Evolutionary conservation across 1,140 invertebrate genomes (phyloP), one percentile per base, ranked within the genome.

Genomic region (Drosophila sulfurigaster): DNA sequence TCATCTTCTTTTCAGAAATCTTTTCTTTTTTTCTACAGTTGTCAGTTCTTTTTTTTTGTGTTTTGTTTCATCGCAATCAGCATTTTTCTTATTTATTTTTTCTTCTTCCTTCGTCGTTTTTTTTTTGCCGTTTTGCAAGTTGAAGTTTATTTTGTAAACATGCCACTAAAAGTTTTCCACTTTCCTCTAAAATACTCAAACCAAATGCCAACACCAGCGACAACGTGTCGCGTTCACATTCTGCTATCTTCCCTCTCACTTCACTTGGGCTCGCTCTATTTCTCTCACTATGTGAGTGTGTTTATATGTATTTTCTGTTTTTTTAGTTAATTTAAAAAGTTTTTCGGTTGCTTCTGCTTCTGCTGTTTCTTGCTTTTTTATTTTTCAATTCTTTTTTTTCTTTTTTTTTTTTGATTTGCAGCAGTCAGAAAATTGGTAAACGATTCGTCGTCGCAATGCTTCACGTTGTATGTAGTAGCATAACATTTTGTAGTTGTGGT

Each of bases 311-410:
- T 51, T 30, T 70, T 20, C 43, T 75, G 52, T 79, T 88, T 83
- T 81, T 83, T 89, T 89, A 89, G 81, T 89, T 89, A 89, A 89
- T 89, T 89, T 90, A 89, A 89, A 89, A 89, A 89, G 85, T 89
- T 89, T 78, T 79, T 82, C 67, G 59, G 60, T 75, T 67, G 62
- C 64, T 45, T 59, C 51, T 70, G 51, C 64, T 67, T 45, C 30
- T 62, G 38, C 65, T 51, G 38, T 38, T 65, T 43, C 62, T 65
- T 75, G 41, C 58, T 48, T 58, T 69, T 75, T 69, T 38, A 38
- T 38, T 38, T 32, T 38, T 38, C 35, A 38, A 38, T 38, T 38
- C 63, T 75, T 69, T 60, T 64, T 48, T 52, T 3, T 20, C 0
- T 20, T 41, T 56, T 59, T 76, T 81, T 74, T 78, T 79, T 69